phyloP scores from a whole-genome alignment of 2,888 invertebrate species.

The Ceratothoa steindachneri region DNA sequence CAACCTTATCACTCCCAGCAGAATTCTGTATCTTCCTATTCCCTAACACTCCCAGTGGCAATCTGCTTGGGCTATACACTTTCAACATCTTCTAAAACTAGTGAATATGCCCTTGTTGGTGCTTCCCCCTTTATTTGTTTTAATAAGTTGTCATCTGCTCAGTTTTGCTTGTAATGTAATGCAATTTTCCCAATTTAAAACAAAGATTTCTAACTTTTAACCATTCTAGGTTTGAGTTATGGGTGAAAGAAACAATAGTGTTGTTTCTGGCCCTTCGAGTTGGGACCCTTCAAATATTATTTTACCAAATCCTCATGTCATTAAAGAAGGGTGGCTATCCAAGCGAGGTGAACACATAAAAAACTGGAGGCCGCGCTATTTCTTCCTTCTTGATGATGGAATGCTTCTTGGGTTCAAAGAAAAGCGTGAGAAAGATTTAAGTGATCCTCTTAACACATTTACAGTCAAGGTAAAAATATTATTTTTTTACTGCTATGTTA shows the following conservation, averaged over 20 bases:
- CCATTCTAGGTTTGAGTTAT: not conserved
- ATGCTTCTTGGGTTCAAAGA: conserved; percentile 89
- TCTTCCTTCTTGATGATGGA: conserved; percentile 90
- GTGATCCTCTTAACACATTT: conserved; percentile 92
- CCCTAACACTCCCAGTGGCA: too few species aligned
- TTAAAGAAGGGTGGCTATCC: conserved; percentile 92
- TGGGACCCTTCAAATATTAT: conserved; percentile 6
- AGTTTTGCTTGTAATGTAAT: too few species aligned
- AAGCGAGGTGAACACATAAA: conserved; percentile 96
- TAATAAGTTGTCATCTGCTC: too few species aligned
- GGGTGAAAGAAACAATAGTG: conserved; percentile 8
- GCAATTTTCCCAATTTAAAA: too few species aligned
- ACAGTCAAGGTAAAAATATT: conserved; percentile 69
- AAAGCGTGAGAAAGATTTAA: conserved; percentile 67
- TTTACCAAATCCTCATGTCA: conserved; percentile 56
- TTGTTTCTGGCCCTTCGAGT: not conserved
- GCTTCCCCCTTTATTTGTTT: too few species aligned
- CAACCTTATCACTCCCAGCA: too few species aligned
- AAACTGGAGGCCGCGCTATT: conserved; percentile 96
- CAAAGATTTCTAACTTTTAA: not conserved
- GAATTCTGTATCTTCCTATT: too few species aligned
- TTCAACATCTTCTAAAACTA: too few species aligned
- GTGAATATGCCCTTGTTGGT: too few species aligned
- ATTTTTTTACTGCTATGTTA: not conserved
- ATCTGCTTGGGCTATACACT: too few species aligned